Evolutionary conservation across 2,888 invertebrate species (phyloP).

Genomic region (Pyrochroa serraticornis): DNA sequence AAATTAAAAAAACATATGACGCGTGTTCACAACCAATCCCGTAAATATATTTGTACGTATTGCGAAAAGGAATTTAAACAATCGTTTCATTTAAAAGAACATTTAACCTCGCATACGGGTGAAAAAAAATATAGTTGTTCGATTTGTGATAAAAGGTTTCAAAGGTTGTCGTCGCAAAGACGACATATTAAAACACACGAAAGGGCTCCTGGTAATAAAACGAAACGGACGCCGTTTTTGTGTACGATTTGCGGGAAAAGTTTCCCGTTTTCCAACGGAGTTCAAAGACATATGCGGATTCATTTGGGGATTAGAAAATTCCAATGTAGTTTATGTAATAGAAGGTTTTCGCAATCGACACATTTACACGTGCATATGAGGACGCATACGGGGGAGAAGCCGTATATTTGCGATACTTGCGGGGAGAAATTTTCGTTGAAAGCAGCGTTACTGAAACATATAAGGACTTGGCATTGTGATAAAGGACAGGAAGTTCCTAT

Average conservation of each 20-base stretch:
- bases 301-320: conserved; percentile 54
- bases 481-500: background rate
- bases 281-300: conserved; percentile 52
- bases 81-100: conserved; percentile 46
- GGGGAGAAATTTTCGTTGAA: conserved; percentile 51
- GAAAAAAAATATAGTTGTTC: conserved; percentile 47
- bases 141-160: conserved; percentile 48
- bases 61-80: conserved; percentile 47
- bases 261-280: conserved; percentile 51
- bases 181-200: conserved; percentile 48
- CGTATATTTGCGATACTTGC: conserved; percentile 61
- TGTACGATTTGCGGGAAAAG: conserved; percentile 53
- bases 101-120: conserved; percentile 48
- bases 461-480: conserved; percentile 31
- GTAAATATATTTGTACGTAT: conserved; percentile 30
- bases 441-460: conserved; percentile 47
- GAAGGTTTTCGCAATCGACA: conserved; percentile 55
- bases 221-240: conserved; percentile 49
- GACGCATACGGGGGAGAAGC: conserved; percentile 60
- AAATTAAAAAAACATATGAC: conserved; percentile 42
- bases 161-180: conserved; percentile 45
- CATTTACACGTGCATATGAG: conserved; percentile 61
- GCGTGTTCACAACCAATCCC: conserved; percentile 39
- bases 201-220: conserved; percentile 47
- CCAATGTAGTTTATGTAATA: conserved; percentile 54